phyloP scores from a whole-genome alignment of 2,797 vertebrate genomes.

The Centroberyx gerrardi region DNA sequence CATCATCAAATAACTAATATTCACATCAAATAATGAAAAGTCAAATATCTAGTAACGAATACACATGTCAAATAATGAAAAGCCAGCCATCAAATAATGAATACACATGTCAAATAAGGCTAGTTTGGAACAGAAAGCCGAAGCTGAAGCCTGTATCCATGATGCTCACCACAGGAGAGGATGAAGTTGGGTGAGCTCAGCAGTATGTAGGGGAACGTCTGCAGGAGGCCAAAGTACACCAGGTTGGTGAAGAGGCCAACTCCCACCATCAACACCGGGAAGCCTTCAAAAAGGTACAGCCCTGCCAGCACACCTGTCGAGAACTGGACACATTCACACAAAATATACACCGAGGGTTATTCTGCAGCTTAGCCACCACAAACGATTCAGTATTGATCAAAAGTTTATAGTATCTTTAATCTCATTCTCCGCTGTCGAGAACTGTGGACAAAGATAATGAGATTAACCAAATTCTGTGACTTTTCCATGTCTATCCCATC shows the following conservation, averaged over 20 bases:
- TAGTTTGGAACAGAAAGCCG: background rate
- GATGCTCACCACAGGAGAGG: conserved; percentile 92
- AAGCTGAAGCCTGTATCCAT: background rate
- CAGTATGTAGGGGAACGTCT: conserved; percentile 96
- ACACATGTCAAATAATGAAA: too few species aligned
- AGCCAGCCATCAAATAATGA: too few species aligned
- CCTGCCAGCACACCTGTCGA: conserved; percentile 88
- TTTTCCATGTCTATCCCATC: too few species aligned
- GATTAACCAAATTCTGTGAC: too few species aligned
- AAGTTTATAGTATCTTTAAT: too few species aligned
- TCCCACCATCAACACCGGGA: conserved; percentile 90
- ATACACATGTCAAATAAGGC: too few species aligned
- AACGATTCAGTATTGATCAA: background rate
- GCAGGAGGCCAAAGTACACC: conserved; percentile 95
- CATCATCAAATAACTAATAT: too few species aligned
- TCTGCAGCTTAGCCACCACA: background rate
- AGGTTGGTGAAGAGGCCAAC: conserved; percentile 97
- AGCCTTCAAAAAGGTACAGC: conserved; percentile 93
- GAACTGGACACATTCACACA: conserved; percentile 63
- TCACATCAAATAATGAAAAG: too few species aligned
- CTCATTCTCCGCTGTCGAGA: too few species aligned
- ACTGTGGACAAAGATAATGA: too few species aligned
- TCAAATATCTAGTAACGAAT: too few species aligned
- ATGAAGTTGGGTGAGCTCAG: conserved; percentile 97
- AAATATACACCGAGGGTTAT: background rate